These are phyloP conservation scores for Hirudinaria manillensis DNA, from an alignment of 2,888 invertebrate species.

Conservation along the genomic window DNA sequence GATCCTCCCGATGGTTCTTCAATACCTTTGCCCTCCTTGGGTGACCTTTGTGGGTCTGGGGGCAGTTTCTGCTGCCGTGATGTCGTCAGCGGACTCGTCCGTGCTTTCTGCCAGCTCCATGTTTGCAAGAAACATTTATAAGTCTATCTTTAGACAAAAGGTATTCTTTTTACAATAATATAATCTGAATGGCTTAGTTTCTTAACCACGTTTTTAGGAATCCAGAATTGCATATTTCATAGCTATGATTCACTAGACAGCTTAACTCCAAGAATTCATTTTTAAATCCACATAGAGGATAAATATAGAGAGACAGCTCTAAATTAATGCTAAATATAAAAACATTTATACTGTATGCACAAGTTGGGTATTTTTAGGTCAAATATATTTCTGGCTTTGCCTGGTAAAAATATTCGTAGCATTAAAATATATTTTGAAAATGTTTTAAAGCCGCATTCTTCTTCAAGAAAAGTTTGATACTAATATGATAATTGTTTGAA, in stretches of 20 bases:
- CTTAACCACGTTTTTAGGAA: background rate
- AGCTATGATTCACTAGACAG: background rate
- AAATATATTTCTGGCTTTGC: no score
- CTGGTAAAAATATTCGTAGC: no score
- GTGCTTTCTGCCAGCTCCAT: constrained; percentile 95
- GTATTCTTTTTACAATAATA: constrained; percentile 54
- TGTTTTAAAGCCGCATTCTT: no score
- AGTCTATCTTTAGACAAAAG: constrained; percentile 87
- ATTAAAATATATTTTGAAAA: no score
- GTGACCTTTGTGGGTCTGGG: constrained; percentile 96
- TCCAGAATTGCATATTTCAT: background rate
- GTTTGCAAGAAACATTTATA: constrained; percentile 98
- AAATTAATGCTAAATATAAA: no score
- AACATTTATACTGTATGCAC: no score
- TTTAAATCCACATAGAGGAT: no score
- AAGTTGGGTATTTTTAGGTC: no score
- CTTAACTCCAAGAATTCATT: background rate
- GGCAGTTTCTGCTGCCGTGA: constrained; percentile 96
- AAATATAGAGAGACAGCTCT: no score
- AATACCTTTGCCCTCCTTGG: constrained; percentile 88
- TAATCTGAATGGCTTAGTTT: background rate
- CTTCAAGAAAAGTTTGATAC: no score
- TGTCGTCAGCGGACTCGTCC: constrained; percentile 98
- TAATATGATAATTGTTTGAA: no score
- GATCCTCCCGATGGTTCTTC: constrained; percentile 92